Evolutionary conservation across 2,113 vertebrate species (phyloP), one percentile per base, ranked within the genome.

Genomic region (Tiliqua scincoides): DNA sequence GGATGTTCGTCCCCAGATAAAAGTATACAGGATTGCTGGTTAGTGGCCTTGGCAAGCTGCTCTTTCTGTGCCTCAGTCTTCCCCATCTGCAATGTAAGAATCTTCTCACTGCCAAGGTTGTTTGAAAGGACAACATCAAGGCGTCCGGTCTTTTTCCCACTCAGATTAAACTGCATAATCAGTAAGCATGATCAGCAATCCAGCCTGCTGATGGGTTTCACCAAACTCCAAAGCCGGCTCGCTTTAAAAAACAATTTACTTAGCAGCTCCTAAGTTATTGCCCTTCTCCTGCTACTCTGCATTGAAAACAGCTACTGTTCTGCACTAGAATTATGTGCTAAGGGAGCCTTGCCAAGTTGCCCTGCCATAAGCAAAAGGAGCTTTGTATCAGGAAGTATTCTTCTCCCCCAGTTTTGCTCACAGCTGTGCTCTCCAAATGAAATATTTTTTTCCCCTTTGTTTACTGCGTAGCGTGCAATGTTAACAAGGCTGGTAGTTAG

Each of bases 351-450:
- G 85, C 75, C 59, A 87, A 87, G 68, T 89, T 83, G 88, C 0
- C 74, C 30, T 83, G 86, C 83, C 79, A 93, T 83, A 93, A 94
- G 83, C 91, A 82, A 93, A 48, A 63, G 74, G 87, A 81, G 82
- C 84, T 90, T 82, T 89, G 83, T 87, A 89, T 80, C 71, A 37
- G 71, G 68, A 85, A 3, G 68, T 2, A 11, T 83, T 90, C 20
- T 79, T 83, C 89, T 1, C 43, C 72, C 67, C 6, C 25, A 77
- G 14, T 72, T 68, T 87, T 10, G 57, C 85, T 92, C 85, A 91
- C 10, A 92, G 83, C 78, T 87, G 54, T 57, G 63, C 85, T 79
- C 82, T 88, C 87, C 52, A 82, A 62, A 57, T 57, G 54, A 15
- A 0, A 5, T 40, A 54, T 27, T 80, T 89, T 86, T 94, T 84